Conservation (phyloP, 2,888 invertebrate genomes). For the Dicyrtomina minuta region DNA sequence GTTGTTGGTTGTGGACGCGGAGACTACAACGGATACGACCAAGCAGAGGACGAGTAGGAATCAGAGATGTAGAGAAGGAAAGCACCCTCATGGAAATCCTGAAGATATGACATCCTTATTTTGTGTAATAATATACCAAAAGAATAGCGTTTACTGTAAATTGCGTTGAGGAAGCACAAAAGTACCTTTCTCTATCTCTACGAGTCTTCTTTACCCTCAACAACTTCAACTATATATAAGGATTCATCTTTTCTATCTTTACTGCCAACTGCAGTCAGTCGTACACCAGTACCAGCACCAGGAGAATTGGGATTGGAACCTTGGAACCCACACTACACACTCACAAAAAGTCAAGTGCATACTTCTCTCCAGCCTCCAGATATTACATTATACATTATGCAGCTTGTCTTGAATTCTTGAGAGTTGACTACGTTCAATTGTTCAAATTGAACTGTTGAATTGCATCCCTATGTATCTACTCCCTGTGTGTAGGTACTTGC, state of each 20-base stretch:
- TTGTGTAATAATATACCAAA: background rate
- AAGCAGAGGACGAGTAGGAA: too few species aligned
- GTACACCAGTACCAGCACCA: background rate
- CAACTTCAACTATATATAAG: background rate
- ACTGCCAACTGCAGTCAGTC: background rate
- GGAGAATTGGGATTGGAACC: too few species aligned
- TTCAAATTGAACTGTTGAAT: conserved; percentile 12
- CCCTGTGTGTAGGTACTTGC: background rate
- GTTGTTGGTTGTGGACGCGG: too few species aligned
- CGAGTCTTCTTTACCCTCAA: conserved; percentile 4
- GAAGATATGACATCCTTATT: background rate
- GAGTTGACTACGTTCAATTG: too few species aligned
- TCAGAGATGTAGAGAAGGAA: too few species aligned
- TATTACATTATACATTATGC: conserved; percentile 4
- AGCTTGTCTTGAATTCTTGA: conserved; percentile 1
- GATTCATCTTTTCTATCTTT: conserved; percentile 11
- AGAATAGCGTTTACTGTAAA: conserved; percentile 3
- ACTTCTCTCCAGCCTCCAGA: background rate
- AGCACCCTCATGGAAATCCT: too few species aligned
- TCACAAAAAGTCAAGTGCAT: background rate
- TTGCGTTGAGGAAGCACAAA: conserved; percentile 17
- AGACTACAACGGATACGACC: too few species aligned
- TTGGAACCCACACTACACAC: too few species aligned
- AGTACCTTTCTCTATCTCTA: conserved; percentile 3
- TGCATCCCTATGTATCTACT: background rate